Conservation (phyloP, 2,888 invertebrate species). For the Ashinkailepas kermadecensis region DNA sequence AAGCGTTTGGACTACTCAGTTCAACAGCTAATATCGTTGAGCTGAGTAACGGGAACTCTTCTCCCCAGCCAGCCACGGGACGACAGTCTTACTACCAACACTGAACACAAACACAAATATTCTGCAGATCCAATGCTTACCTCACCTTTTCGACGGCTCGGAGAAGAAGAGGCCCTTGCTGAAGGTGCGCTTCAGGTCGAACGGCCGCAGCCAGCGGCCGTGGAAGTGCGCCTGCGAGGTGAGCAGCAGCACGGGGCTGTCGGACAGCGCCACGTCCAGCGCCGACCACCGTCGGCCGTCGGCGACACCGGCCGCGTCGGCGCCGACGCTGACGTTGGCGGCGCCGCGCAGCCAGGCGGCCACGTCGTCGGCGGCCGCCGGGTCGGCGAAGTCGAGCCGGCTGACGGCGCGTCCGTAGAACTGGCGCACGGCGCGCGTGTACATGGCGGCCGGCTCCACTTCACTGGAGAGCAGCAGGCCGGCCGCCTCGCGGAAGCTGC, state of each 20-base stretch:
- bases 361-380: constrained; percentile 30
- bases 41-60: too few relatives aligned
- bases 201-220: constrained; percentile 38
- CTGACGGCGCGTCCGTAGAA: constrained; percentile 38
- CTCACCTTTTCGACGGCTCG: constrained; percentile 35
- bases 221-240: constrained; percentile 37
- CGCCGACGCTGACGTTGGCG: constrained; percentile 30
- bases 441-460: constrained; percentile 34
- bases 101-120: background rate
- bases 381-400: constrained; percentile 37
- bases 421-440: constrained; percentile 36
- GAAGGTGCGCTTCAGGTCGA: constrained; percentile 37
- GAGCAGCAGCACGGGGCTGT: constrained; percentile 36
- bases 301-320: too few relatives aligned
- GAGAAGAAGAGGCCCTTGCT: constrained; percentile 38
- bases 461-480: constrained; percentile 35
- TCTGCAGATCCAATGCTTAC: background rate
- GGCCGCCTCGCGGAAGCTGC: constrained; percentile 31
- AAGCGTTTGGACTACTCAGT: too few relatives aligned
- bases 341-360: constrained; percentile 31
- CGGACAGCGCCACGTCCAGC: constrained; percentile 35
- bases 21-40: too few relatives aligned
- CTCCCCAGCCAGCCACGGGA: background rate
- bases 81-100: background rate
- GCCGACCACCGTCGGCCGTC: constrained; percentile 25